Percentiles rank a stretch among this genome's conserved stretches.
phyloP scores from a whole-genome alignment of 1,140 invertebrate species.

The Ganaspis sp. region DNA sequence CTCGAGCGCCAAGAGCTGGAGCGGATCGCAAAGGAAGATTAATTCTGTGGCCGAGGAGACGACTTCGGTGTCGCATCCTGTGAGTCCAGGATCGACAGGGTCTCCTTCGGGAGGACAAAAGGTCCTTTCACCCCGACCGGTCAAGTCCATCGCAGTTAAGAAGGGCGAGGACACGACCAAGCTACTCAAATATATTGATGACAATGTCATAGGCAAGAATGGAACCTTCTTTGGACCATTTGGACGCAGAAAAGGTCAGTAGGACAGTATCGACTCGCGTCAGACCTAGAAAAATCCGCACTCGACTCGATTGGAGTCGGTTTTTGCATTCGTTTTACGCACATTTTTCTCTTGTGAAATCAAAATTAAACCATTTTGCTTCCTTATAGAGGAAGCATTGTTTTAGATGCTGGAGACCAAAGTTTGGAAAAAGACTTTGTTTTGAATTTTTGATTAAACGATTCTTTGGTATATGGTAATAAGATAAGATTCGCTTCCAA shows the following conservation, averaged over 20 bases:
- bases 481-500: no score
- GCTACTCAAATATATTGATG: slow-evolving; percentile 85
- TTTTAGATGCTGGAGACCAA: no score
- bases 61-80: slow-evolving; percentile 19
- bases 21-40: slow-evolving; percentile 69
- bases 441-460: no score
- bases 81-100: slow-evolving; percentile 20
- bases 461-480: no score
- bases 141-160: slow-evolving; percentile 70
- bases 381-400: no score
- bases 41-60: slow-evolving; percentile 71
- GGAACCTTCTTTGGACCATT: slow-evolving; percentile 88
- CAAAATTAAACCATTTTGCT: no score
- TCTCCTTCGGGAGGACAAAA: slow-evolving; percentile 37
- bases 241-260: slow-evolving; percentile 86
- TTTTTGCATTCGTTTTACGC: no score
- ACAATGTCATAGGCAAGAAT: slow-evolving; percentile 87
- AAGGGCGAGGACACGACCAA: slow-evolving; percentile 82
- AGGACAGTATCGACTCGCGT: slow-evolving; percentile 11
- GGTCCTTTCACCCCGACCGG: slow-evolving; percentile 58
- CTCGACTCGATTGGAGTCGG: no score
- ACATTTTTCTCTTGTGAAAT: no score
- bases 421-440: no score
- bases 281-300: slow-evolving; percentile 11
- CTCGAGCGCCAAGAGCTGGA: slow-evolving; percentile 69